Percentiles rank a stretch among this genome's conserved stretches.
These are phyloP conservation scores for Synergus gifuensis DNA, from an alignment of 2,888 invertebrate species.

Conservation along the genomic window DNA sequence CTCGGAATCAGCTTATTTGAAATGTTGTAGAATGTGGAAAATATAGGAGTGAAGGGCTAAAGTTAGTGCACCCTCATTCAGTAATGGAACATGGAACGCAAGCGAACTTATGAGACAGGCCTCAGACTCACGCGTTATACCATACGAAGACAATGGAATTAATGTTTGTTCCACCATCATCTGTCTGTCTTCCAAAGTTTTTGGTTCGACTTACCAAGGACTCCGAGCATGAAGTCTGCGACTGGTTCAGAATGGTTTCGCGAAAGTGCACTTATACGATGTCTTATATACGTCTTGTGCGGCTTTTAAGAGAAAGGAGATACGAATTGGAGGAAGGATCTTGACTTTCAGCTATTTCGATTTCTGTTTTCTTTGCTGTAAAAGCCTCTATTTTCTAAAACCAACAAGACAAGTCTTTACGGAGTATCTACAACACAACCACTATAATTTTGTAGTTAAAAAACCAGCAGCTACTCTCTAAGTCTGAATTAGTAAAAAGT, in stretches of 20 bases:
- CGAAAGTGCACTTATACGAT: constrained; percentile 2
- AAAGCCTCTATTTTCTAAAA: neutral
- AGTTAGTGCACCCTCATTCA: constrained; percentile 3
- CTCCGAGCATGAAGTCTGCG: too few species aligned
- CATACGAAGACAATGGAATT: constrained; percentile 61
- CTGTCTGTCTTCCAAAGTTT: constrained; percentile 50
- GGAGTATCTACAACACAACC: too few species aligned
- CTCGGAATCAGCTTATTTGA: neutral
- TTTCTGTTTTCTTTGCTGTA: neutral
- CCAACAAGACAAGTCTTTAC: neutral
- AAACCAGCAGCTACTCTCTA: too few species aligned
- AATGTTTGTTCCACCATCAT: constrained; percentile 55
- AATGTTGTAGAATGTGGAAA: neutral
- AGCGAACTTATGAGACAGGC: constrained; percentile 3
- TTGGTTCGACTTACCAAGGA: constrained; percentile 6
- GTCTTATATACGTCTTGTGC: neutral
- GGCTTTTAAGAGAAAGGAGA: constrained; percentile 5
- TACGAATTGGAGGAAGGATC: neutral
- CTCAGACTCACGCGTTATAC: neutral
- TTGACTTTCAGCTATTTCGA: constrained; percentile 5
- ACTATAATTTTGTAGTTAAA: too few species aligned
- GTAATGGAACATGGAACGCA: neutral
- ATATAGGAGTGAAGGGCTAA: neutral
- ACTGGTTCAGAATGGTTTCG: neutral
- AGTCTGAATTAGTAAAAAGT: too few species aligned